Base-by-base conservation (phyloP, 2,888 invertebrate species). In the Orgyia antiqua region DNA sequence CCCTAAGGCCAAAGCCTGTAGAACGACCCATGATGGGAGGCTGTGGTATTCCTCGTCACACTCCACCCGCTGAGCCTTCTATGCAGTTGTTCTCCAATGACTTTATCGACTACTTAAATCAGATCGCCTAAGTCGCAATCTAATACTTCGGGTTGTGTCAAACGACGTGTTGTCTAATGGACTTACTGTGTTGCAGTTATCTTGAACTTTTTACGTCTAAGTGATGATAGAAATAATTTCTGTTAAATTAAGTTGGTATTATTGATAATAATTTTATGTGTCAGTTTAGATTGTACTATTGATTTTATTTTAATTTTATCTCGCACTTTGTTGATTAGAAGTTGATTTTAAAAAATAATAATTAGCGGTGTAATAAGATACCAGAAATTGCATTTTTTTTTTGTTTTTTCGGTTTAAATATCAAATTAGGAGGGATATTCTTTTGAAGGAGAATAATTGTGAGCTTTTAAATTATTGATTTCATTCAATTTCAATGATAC, bases 1-100 rank as follows among this genome's bases (percentile, higher is more conserved):
- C 74, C 46, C 78, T 89, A 52, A 78, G 71, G 24, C 63, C 72
- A 20, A 77, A 76, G 52, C 68, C 70, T n/a, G 55, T 51, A n/a
- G 70, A 69, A 38, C 56, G 58, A 18, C 60, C 64, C 7, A 36
- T 55, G 13, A 20, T 48, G 20, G 64, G 67, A 24, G 59, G 68
- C 37, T 74, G 79, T 58, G 67, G 70, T 27, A 44, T 59, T 5
- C 68, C 72, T 3, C 75, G 68, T 36, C 58, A 54, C 27, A 51
- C 68, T 8, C 62, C 69, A 4, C 33, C 52, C 36, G 51, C 63
- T 12, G 72, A 73, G 11, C 71, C 87, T 18, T 67, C 78, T 25
- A 78, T 89, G 57, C 89, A 89, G 68, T 84, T 90, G 39, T 88
- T 90, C 68, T 89, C 89, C 38, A 89, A 88, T 66, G 88, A 89